Evolutionary conservation across 2,888 invertebrate species (phyloP).

Genomic region (Stegana nigrithorax): DNA sequence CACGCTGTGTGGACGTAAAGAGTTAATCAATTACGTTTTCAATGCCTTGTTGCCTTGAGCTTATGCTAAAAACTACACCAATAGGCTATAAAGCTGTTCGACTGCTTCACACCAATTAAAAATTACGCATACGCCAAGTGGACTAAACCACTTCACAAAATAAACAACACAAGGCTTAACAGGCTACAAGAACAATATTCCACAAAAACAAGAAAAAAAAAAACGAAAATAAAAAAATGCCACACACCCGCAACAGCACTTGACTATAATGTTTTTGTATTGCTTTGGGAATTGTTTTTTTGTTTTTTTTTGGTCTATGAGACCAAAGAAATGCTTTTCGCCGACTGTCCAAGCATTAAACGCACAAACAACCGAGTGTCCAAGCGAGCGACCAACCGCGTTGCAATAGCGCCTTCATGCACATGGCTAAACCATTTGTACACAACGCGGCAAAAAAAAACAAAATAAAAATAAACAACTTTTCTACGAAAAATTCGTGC

Average conservation of each 20-base stretch:
- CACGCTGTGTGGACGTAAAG: too few relatives aligned
- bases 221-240: background rate
- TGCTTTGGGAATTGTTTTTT: background rate
- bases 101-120: background rate
- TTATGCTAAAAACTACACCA: too few relatives aligned
- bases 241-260: background rate
- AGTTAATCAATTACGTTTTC: too few relatives aligned
- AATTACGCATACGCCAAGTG: conserved; percentile 1
- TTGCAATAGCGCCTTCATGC: conserved; percentile 6
- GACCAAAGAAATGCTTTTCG: conserved; percentile 2
- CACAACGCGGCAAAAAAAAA: background rate
- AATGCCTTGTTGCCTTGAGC: too few relatives aligned
- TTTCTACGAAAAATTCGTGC: background rate
- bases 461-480: too few relatives aligned
- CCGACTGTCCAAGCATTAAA: background rate
- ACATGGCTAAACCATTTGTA: background rate
- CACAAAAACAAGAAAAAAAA: background rate
- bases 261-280: background rate
- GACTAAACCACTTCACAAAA: too few relatives aligned
- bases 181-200: background rate
- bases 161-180: too few relatives aligned
- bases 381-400: background rate
- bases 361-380: background rate
- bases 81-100: too few relatives aligned
- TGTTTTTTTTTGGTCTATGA: background rate